Evolutionary conservation across 2,888 invertebrate species (phyloP).

Genomic region (Cheilosia variabilis): DNA sequence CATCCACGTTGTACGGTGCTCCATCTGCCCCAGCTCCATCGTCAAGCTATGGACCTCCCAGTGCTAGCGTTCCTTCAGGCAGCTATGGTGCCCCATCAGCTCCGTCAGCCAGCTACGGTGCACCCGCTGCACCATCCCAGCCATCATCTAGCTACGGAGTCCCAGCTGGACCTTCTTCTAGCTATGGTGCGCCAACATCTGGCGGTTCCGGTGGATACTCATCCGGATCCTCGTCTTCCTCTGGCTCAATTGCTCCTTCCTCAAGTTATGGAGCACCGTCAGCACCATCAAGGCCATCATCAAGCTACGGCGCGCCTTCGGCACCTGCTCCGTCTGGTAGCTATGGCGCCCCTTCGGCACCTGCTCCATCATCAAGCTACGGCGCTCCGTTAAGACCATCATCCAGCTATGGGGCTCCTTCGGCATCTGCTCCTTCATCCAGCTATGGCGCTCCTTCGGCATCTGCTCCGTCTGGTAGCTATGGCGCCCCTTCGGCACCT

Average conservation of each 20-base stretch:
- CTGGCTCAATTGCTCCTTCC: slow-evolving; percentile 70
- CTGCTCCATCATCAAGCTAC: slow-evolving; percentile 78
- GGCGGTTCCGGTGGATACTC: slow-evolving; percentile 40
- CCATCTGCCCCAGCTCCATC: slow-evolving; percentile 80
- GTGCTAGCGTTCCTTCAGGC: slow-evolving; percentile 82
- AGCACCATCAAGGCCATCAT: slow-evolving; percentile 77
- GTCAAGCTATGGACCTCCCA: slow-evolving; percentile 67
- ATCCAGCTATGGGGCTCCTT: slow-evolving; percentile 77
- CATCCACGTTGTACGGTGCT: slow-evolving; percentile 84
- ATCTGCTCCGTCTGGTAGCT: slow-evolving; percentile 81
- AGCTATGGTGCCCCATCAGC: slow-evolving; percentile 81
- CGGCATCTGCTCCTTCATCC: slow-evolving; percentile 79
- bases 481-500: slow-evolving; percentile 82
- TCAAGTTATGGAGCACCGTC: slow-evolving; percentile 80
- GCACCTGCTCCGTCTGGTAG: slow-evolving; percentile 80
- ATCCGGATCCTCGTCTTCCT: slow-evolving; percentile 74
- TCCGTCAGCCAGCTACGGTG: slow-evolving; percentile 84
- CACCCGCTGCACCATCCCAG: slow-evolving; percentile 77
- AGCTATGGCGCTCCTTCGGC: slow-evolving; percentile 77
- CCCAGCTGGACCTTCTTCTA: slow-evolving; percentile 72
- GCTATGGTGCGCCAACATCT: slow-evolving; percentile 65
- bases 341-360: slow-evolving; percentile 83
- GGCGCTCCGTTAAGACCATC: slow-evolving; percentile 78
- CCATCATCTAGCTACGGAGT: slow-evolving; percentile 81
- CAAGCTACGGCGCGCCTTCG: slow-evolving; percentile 81